Base-by-base conservation (phyloP, 2,888 invertebrate genomes). In the Troides helena region DNA sequence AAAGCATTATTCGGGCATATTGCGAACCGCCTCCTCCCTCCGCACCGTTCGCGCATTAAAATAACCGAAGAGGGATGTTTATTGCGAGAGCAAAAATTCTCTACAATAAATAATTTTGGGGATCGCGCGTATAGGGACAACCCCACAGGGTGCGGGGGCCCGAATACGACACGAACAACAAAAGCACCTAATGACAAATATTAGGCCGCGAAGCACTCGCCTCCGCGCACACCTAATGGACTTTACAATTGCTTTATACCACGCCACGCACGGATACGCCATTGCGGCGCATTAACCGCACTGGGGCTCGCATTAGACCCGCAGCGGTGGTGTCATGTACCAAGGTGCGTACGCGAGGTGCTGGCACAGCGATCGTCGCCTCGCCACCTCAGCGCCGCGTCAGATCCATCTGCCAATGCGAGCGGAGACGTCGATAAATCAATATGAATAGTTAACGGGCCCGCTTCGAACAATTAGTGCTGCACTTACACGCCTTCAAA, bases 141-240 rank as follows among this genome's bases (percentile, higher is more conserved):
- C 83, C 85, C 76, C 78, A 75, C 18, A 21, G n/a, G 56, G 56
- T 14, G 75, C 75, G 78, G 76, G 76, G 80, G 81, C 79, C 75
- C 81, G 81, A 79, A 76, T 77, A 81, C 82, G 83, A 84, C 84
- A 80, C 73, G 78, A 82, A 81, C 83, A 86, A 86, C 88, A 88
- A 88, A 89, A 85, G 85, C 86, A 81, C 78, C 80, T 90, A 90
- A 90, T 88, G 89, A 87, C 88, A 86, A 88, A 87, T 90, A 90
- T 90, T 88, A 89, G 85, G 81, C 61, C 73, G 75, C 73, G 67
- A 68, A 73, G 78, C 77, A 30, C 78, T 81, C 83, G 85, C 84
- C 86, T 85, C 82, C 80, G 76, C 80, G 72, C n/a, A 21, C 80
- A 81, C 82, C 83, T 88, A 90, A 90, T 90, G 89, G 89, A 86